Evolutionary conservation across 2,888 invertebrate genomes (phyloP).

Genomic region (Monoplex corrugatus): DNA sequence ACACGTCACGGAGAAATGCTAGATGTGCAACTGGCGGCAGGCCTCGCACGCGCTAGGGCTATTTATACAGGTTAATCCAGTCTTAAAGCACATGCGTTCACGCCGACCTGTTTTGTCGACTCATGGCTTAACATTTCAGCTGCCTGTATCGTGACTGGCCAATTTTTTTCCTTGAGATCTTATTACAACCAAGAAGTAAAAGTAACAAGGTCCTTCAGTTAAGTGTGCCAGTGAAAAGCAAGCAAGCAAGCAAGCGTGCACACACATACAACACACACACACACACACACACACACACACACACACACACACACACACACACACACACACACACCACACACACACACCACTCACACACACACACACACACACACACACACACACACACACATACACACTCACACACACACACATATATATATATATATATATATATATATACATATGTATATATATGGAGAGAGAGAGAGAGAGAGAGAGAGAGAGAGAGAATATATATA

Average conservation of each 20-base stretch:
- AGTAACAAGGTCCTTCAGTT: too few species aligned
- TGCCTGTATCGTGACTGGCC: too few species aligned
- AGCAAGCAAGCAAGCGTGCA: neutral
- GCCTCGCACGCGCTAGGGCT: too few species aligned
- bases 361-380: neutral
- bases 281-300: slow-evolving; percentile 1
- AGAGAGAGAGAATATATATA: neutral
- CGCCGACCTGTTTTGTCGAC: too few species aligned
- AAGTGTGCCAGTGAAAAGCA: neutral
- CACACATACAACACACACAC: neutral
- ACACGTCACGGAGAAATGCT: too few species aligned
- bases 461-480: neutral
- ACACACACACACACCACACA: neutral
- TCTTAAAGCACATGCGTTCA: too few species aligned
- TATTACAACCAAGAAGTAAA: too few species aligned
- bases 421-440: too few species aligned
- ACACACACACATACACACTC: neutral
- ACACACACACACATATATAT: neutral
- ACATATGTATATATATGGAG: neutral
- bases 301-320: neutral
- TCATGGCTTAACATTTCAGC: too few species aligned
- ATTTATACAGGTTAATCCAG: too few species aligned
- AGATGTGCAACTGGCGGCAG: too few species aligned
- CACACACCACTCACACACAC: neutral
- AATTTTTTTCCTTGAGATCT: too few species aligned